Evolutionary conservation across 1,140 invertebrate species (phyloP).

Genomic region (Zaprionus nigranus): DNA sequence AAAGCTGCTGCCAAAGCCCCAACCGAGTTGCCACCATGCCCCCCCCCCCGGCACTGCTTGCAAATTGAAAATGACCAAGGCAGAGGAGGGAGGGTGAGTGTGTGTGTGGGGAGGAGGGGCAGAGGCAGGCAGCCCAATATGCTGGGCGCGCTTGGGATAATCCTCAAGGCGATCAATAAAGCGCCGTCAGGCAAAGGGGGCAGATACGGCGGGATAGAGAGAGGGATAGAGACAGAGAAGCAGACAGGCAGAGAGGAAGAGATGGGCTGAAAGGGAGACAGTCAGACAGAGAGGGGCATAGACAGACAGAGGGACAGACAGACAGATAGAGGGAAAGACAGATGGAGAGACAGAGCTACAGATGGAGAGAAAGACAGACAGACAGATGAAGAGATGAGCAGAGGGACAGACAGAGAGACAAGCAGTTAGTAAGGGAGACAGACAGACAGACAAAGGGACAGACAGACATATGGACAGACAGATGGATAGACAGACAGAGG

Average conservation of each 20-base stretch:
- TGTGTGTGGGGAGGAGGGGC: too few species aligned
- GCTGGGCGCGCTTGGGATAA: constrained; percentile 69
- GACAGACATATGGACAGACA: too few species aligned
- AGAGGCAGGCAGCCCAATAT: constrained; percentile 62
- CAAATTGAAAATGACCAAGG: constrained; percentile 79
- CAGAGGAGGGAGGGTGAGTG: neutral
- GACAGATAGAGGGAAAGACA: constrained; percentile 21
- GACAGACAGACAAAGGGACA: too few species aligned
- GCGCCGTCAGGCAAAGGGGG: constrained; percentile 34
- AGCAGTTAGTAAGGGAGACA: too few species aligned
- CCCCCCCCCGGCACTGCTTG: neutral
- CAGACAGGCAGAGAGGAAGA: constrained; percentile 1
- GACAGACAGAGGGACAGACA: neutral
- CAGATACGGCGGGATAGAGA: constrained; percentile 1
- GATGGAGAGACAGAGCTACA: neutral
- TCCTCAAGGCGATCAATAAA: constrained; percentile 79
- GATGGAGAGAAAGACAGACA: neutral
- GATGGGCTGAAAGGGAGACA: neutral
- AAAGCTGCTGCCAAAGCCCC: constrained; percentile 22
- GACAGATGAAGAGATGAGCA: neutral
- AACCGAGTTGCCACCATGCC: neutral
- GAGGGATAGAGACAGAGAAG: neutral
- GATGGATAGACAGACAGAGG: too few species aligned
- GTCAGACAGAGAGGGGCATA: neutral
- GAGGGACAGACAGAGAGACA: neutral